A percentile compares a stretch with the other conserved stretches of the same genome.
Conservation (phyloP, 2,797 vertebrate species). For the Synaphobranchus kaupii region DNA sequence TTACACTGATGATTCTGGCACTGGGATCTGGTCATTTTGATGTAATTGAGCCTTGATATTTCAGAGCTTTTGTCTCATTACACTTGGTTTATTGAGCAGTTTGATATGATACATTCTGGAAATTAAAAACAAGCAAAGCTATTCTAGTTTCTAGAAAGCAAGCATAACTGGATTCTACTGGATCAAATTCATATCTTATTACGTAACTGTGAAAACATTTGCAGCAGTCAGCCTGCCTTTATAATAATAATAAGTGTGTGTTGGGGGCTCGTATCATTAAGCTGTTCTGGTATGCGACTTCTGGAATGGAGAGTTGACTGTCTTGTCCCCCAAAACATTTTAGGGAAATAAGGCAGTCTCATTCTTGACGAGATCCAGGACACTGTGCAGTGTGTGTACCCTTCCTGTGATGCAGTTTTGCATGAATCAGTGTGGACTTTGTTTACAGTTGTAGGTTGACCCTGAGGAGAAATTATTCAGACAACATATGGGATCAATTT, state of each 20-base stretch:
- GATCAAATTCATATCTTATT: neutral
- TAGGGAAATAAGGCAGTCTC: neutral
- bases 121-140: neutral
- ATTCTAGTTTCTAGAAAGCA: neutral
- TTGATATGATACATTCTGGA: neutral
- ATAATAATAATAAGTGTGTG: neutral
- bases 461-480: slow-evolving; percentile 62
- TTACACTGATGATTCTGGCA: slow-evolving; percentile 5
- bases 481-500: slow-evolving; percentile 74
- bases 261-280: neutral
- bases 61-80: neutral
- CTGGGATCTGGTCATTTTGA: neutral
- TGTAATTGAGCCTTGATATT: neutral
- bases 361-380: neutral
- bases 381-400: neutral
- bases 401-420: slow-evolving; percentile 42
- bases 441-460: slow-evolving; percentile 63
- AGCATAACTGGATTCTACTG: neutral
- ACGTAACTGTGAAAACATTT: neutral
- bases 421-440: slow-evolving; percentile 55
- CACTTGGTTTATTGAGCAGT: neutral
- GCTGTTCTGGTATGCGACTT: neutral
- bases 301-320: neutral
- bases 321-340: neutral
- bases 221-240: neutral